These are phyloP conservation scores for Melanerpes aurifrons DNA, from an alignment of 2,113 vertebrate species.

Conservation along the genomic window DNA sequence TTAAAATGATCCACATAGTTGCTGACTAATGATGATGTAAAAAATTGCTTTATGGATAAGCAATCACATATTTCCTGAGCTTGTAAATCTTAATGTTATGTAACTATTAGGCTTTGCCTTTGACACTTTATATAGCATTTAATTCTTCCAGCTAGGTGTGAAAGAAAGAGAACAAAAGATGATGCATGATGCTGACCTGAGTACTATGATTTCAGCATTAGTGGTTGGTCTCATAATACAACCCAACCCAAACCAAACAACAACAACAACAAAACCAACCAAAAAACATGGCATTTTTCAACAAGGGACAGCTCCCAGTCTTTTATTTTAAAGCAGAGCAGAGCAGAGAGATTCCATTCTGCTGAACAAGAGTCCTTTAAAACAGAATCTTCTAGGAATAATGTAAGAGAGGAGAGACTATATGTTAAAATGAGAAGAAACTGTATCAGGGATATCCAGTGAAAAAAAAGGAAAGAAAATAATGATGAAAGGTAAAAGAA, in stretches of 20 bases:
- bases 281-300: neutral
- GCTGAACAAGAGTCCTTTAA: neutral
- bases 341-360: neutral
- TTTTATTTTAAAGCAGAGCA: neutral
- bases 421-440: neutral
- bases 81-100: neutral
- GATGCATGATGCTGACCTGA: neutral
- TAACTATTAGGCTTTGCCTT: neutral
- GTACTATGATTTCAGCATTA: neutral
- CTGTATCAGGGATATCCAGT: neutral
- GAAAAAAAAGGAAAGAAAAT: neutral
- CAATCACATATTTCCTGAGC: neutral
- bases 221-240: neutral
- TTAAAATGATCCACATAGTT: slow-evolving; percentile 7
- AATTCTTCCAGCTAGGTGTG: neutral
- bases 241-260: no score
- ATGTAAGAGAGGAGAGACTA: neutral
- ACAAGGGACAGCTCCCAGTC: neutral
- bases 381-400: neutral
- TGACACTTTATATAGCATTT: neutral
- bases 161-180: neutral
- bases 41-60: neutral
- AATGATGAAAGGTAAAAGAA: neutral
- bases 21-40: neutral
- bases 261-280: no score